Percentiles rank a stretch among this genome's conserved stretches.
These are phyloP conservation scores for Stictocephala bisonia DNA, from an alignment of 2,888 invertebrate genomes.

Conservation along the genomic window DNA sequence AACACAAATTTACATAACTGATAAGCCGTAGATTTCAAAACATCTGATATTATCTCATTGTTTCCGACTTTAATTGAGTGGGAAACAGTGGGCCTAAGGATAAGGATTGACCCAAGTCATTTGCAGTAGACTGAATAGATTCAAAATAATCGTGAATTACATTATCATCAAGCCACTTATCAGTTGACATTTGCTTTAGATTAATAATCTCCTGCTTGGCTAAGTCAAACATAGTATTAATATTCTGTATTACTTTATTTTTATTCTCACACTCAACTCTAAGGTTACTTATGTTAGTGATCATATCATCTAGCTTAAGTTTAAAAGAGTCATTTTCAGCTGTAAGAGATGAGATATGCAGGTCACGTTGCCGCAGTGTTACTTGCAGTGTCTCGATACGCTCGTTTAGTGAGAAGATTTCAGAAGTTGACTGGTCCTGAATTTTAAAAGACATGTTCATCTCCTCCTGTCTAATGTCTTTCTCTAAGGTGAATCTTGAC, in stretches of 20 bases:
- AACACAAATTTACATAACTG: too few species aligned
- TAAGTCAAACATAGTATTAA: neutral
- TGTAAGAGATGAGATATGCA: neutral
- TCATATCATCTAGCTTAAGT: neutral
- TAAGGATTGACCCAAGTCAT: neutral
- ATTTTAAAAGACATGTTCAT: too few species aligned
- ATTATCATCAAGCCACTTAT: slow-evolving; percentile 1
- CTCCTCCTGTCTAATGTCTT: neutral
- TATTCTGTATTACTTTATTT: neutral
- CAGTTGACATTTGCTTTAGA: neutral
- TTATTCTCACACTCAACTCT: neutral
- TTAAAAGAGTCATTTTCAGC: neutral
- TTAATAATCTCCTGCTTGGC: neutral
- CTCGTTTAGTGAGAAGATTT: neutral
- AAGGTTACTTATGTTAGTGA: neutral
- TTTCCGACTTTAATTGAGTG: too few species aligned
- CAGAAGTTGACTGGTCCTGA: neutral
- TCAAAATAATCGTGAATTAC: neutral
- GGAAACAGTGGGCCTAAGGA: slow-evolving; percentile 6
- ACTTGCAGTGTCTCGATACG: neutral
- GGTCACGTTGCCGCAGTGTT: neutral
- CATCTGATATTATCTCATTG: too few species aligned
- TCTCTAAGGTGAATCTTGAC: neutral
- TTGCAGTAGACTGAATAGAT: neutral
- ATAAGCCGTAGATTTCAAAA: too few species aligned